phyloP scores from a whole-genome alignment of 2,113 vertebrate species.

The Mixornis gularis region DNA sequence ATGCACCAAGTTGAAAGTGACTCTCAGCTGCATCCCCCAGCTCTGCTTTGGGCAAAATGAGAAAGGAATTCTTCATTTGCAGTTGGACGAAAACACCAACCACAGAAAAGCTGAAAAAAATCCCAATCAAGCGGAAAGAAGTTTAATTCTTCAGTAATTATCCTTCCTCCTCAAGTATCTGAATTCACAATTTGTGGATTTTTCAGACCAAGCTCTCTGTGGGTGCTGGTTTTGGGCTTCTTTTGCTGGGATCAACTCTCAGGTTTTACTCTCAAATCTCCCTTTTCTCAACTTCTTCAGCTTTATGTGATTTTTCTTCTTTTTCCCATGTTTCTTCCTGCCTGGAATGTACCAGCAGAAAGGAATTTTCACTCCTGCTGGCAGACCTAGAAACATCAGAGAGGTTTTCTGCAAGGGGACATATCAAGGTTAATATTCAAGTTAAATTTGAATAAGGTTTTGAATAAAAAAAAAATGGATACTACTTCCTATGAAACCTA shows the following conservation, averaged over 20 bases:
- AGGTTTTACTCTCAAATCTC: neutral
- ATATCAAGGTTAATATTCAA: neutral
- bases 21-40: neutral
- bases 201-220: neutral
- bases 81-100: neutral
- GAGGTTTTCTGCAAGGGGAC: rapidly evolving
- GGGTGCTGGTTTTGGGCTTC: neutral
- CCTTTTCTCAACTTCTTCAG: neutral
- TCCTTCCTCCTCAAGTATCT: neutral
- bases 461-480: neutral
- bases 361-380: neutral
- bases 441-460: neutral
- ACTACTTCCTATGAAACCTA: neutral
- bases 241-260: rapidly evolving
- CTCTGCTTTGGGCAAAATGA: neutral
- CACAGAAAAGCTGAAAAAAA: neutral
- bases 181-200: neutral
- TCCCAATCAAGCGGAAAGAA: neutral
- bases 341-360: neutral
- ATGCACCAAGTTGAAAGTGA: neutral
- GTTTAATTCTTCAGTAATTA: neutral
- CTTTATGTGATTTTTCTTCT: neutral
- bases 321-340: neutral
- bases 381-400: neutral
- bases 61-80: neutral